phyloP scores from a whole-genome alignment of 2,888 invertebrate species.

The Arenicola marina region DNA sequence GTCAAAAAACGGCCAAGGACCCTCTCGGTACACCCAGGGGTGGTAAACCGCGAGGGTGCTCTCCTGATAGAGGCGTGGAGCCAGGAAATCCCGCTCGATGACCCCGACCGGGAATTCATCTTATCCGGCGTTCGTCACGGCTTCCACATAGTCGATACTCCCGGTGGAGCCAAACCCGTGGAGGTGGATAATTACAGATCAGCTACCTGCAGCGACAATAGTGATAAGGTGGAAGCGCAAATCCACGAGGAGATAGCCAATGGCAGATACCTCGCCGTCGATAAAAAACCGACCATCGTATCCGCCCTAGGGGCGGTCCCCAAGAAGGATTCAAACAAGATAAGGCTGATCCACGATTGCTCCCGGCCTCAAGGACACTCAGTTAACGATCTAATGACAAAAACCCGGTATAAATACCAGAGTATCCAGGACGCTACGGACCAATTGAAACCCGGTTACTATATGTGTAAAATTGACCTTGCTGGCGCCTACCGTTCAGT shows the following conservation, averaged over 20 bases:
- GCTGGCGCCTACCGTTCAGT: neutral
- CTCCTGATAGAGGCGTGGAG: neutral
- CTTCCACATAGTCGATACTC: neutral
- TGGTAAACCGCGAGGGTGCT: neutral
- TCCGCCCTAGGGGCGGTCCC: neutral
- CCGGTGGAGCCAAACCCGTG: neutral
- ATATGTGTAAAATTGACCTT: neutral
- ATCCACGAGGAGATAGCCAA: neutral
- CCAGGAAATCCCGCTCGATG: neutral
- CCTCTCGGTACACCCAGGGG: neutral
- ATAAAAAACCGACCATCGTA: neutral
- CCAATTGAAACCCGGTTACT: neutral
- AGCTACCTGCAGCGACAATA: neutral
- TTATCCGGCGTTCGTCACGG: neutral
- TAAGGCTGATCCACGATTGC: neutral
- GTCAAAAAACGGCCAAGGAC: neutral
- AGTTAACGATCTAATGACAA: neutral
- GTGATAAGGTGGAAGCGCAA: neutral
- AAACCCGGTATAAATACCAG: neutral
- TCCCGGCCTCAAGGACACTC: neutral
- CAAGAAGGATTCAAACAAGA: neutral
- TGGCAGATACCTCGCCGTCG: neutral
- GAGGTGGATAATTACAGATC: constrained; percentile 1
- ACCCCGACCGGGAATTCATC: neutral
- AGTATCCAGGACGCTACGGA: neutral